A percentile compares a stretch with the other conserved stretches of the same genome.
Conservation (phyloP, 1,140 invertebrate species). For the Venustaconcha ellipsiformis region DNA sequence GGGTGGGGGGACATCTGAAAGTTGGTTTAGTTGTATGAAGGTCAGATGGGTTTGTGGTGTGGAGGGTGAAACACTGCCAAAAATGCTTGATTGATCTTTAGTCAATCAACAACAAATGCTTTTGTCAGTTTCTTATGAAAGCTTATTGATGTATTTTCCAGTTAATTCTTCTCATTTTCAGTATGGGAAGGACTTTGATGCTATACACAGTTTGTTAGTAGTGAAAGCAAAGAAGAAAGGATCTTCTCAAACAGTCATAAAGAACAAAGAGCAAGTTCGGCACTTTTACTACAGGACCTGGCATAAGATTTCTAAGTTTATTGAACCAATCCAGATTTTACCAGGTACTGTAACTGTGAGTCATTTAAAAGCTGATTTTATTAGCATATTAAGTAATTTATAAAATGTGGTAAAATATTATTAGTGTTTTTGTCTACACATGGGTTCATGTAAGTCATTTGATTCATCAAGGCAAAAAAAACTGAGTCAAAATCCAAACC, state of each 20-base stretch:
- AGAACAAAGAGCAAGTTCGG: conserved; percentile 92
- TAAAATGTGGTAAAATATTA: too few species aligned
- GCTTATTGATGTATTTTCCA: background rate
- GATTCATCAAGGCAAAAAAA: too few species aligned
- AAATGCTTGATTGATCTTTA: background rate
- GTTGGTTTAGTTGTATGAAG: too few species aligned
- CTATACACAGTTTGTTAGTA: conserved; percentile 86
- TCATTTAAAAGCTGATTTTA: too few species aligned
- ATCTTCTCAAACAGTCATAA: conserved; percentile 75
- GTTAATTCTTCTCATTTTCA: conserved; percentile 62
- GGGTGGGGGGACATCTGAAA: too few species aligned
- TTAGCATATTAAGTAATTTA: too few species aligned
- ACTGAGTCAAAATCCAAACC: too few species aligned
- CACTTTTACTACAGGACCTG: conserved; percentile 96
- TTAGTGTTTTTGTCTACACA: too few species aligned
- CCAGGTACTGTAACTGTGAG: too few species aligned
- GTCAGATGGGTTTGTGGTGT: background rate
- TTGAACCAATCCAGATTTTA: conserved; percentile 77
- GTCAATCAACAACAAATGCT: background rate
- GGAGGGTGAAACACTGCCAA: background rate
- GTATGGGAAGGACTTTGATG: conserved; percentile 95
- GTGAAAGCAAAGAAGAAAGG: conserved; percentile 80
- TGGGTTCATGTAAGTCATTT: too few species aligned
- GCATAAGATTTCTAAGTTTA: conserved; percentile 93
- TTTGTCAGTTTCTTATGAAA: background rate